Conservation (phyloP, 2,113 vertebrate genomes). For the Otocyon megalotis region DNA sequence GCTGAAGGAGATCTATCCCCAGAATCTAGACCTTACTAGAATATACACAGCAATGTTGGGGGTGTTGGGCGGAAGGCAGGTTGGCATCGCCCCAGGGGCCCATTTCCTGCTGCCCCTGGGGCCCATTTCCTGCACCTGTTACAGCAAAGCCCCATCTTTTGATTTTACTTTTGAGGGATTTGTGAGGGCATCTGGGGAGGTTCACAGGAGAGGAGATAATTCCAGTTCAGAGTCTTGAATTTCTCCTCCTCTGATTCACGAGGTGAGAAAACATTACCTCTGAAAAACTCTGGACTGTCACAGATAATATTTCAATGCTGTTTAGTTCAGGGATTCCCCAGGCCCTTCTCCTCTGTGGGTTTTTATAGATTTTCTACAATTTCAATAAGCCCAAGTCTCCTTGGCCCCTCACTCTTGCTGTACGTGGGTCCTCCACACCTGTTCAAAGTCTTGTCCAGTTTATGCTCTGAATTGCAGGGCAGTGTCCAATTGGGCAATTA, state of each 20-base stretch:
- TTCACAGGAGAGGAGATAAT: neutral
- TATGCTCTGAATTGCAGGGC: neutral
- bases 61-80: neutral
- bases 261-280: neutral
- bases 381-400: neutral
- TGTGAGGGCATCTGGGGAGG: neutral
- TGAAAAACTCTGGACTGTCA: neutral
- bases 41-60: neutral
- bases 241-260: neutral
- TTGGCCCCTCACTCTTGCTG: neutral
- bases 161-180: neutral
- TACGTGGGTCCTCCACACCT: neutral
- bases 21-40: neutral
- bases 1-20: neutral
- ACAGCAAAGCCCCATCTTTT: neutral
- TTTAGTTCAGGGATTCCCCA: neutral
- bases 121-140: neutral
- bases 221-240: slow-evolving; percentile 4
- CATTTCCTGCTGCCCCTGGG: neutral
- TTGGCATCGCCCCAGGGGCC: neutral
- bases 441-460: neutral
- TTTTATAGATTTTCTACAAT: neutral
- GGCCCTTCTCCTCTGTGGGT: neutral
- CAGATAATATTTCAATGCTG: neutral
- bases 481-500: neutral